Evolutionary conservation across 2,797 vertebrate genomes (phyloP).

Genomic region (Numenius phaeopus): DNA sequence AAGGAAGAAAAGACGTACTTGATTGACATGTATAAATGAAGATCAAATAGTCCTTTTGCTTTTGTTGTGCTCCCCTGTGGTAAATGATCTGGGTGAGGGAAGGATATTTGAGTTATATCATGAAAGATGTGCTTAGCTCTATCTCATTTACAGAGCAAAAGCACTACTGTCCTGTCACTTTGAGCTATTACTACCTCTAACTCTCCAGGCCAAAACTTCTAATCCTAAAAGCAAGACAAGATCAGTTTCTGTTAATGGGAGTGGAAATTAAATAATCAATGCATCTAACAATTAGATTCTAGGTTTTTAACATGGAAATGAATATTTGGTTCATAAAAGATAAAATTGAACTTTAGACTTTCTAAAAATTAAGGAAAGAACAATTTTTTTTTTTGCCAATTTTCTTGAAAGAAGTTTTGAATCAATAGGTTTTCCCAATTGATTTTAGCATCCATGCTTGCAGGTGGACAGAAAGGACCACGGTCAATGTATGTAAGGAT

Average conservation of each 20-base stretch:
- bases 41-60: background rate
- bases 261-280: background rate
- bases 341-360: background rate
- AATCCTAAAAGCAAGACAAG: background rate
- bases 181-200: background rate
- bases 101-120: background rate
- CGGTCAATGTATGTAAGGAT: background rate
- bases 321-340: background rate
- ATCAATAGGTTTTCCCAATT: background rate
- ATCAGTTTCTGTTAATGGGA: background rate
- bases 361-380: background rate
- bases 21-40: background rate
- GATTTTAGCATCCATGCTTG: background rate
- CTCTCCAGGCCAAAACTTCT: background rate
- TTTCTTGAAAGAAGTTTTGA: background rate
- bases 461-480: background rate
- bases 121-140: background rate
- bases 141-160: background rate
- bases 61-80: background rate
- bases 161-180: background rate
- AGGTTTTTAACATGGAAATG: background rate
- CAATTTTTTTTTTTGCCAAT: background rate
- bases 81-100: background rate
- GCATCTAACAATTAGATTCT: background rate
- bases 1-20: background rate